Evolutionary conservation across 2,888 invertebrate genomes (phyloP), one percentile per base, ranked within the genome.

Genomic region (Phania funesta): DNA sequence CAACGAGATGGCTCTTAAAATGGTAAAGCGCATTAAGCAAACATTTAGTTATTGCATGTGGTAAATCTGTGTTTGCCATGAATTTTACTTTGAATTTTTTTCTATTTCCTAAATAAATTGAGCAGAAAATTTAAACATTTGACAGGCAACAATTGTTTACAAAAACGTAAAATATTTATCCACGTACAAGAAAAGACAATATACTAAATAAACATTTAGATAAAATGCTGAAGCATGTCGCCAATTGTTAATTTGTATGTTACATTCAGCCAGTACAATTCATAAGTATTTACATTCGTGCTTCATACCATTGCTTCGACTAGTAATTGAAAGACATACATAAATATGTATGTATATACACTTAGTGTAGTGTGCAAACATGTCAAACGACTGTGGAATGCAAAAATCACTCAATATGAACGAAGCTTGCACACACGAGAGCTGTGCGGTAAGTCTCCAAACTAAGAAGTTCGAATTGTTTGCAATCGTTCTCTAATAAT

Each of bases 201-300:
- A 38, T 13, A 50, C 26, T 24, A 62, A 50, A 56, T 54, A 52
- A 56, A 56, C 64, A 68, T 75, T 68, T 68, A 50, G 68, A 74
- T 60, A 68, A 60, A 68, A 68, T 64, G 56, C 74, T 68, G 80
- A 68, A 68, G 62, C 75, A 67, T 74, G 76, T 52, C 54, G 41
- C 18, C 35, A 67, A 64, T 62, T 54, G 24, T 48, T 46, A 38
- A 60, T 60, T 75, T 67, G 35, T 18, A 56, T 18, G 24, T 56
- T 65, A 26, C 35, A 46, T 26, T 50, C 46, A 50, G 35, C 67
- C 50, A 58, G 38, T 65, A n/a, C 52, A 22, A 48, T 22, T 41
- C 41, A 41, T 20, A 7, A 7, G 6, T 41, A 29, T 50, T 62
- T 62, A 9, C 18, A 22, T 18, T 11, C 8, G 6, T 44, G 41